Percentiles rank a stretch among this genome's conserved stretches.
Evolutionary conservation across 2,888 invertebrate species (phyloP).

Genomic region (Rhamphomyia laevipes): DNA sequence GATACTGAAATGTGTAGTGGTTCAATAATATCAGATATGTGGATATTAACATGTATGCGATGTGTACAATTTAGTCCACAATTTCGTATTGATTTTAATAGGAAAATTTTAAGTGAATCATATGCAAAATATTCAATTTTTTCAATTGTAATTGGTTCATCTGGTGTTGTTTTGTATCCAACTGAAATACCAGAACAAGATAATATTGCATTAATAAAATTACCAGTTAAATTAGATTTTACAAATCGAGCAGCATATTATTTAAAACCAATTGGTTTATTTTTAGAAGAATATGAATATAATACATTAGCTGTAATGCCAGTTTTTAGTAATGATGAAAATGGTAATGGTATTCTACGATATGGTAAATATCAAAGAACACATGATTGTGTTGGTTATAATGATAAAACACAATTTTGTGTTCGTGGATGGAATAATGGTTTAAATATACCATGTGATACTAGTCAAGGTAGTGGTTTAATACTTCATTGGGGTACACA

Average conservation of each 20-base stretch:
- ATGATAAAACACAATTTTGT: slow-evolving; percentile 12
- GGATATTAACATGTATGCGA: slow-evolving; percentile 9
- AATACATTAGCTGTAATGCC: slow-evolving; percentile 9
- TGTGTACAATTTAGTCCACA: slow-evolving; percentile 6
- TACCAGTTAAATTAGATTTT: slow-evolving; percentile 7
- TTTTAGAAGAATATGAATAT: too few relatives aligned
- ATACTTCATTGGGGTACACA: slow-evolving; percentile 12
- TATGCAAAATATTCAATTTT: slow-evolving; percentile 2
- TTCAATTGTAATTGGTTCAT: slow-evolving; percentile 1
- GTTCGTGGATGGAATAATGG: slow-evolving; percentile 12
- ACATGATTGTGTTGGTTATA: not conserved
- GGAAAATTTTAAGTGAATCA: not conserved
- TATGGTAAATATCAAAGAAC: too few relatives aligned
- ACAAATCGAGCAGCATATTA: not conserved
- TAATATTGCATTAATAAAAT: slow-evolving; percentile 10
- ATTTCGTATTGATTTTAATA: slow-evolving; percentile 1
- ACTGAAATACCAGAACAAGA: slow-evolving; percentile 4
- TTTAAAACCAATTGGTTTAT: too few relatives aligned
- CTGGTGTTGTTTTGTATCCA: slow-evolving; percentile 8
- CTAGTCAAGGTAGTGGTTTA: slow-evolving; percentile 16
- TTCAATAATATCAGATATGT: slow-evolving; percentile 9
- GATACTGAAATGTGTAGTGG: slow-evolving; percentile 3
- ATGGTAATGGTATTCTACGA: too few relatives aligned
- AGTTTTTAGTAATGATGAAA: slow-evolving; percentile 3
- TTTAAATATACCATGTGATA: slow-evolving; percentile 12